A percentile compares a stretch with the other conserved stretches of the same genome.
Evolutionary conservation across 2,113 vertebrate species (phyloP).

Genomic region (Cnemophilus loriae): DNA sequence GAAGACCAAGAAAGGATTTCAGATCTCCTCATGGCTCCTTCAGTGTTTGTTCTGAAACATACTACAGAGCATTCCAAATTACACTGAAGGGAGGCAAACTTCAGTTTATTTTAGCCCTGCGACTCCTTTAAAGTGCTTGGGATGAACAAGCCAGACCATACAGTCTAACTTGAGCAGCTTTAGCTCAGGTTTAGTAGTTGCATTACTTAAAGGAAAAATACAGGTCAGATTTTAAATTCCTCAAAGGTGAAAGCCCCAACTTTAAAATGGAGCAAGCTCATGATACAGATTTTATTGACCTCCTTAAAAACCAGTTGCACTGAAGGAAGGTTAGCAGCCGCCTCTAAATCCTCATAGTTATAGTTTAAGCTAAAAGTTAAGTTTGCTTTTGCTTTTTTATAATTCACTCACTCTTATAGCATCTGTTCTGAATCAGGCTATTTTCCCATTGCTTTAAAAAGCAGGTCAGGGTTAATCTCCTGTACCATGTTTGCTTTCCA

Average conservation of each 20-base stretch:
- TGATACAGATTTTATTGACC: slow-evolving; percentile 44
- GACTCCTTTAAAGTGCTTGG: not conserved
- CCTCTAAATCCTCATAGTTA: slow-evolving; percentile 56
- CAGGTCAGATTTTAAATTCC: slow-evolving; percentile 12
- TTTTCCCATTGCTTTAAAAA: slow-evolving; percentile 76
- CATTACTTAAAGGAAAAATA: not conserved
- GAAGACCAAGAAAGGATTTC: not conserved
- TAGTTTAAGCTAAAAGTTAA: slow-evolving; percentile 60
- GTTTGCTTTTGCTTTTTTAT: slow-evolving; percentile 61
- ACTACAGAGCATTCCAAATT: not conserved
- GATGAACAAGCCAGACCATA: not conserved
- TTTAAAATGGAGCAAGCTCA: not conserved
- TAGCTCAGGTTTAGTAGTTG: not conserved
- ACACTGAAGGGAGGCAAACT: not conserved
- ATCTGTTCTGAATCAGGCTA: slow-evolving; percentile 76
- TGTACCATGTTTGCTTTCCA: slow-evolving; percentile 76
- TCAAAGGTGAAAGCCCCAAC: not conserved
- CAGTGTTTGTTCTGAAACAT: not conserved
- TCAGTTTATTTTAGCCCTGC: not conserved
- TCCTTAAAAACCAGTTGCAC: slow-evolving; percentile 51
- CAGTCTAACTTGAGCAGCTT: not conserved
- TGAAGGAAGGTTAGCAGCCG: slow-evolving; percentile 31
- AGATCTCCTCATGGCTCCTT: not conserved
- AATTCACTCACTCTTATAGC: slow-evolving; percentile 45
- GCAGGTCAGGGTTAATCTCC: slow-evolving; percentile 74